Conservation (phyloP, 2,113 vertebrate species). For the Aplodontia rufa region DNA sequence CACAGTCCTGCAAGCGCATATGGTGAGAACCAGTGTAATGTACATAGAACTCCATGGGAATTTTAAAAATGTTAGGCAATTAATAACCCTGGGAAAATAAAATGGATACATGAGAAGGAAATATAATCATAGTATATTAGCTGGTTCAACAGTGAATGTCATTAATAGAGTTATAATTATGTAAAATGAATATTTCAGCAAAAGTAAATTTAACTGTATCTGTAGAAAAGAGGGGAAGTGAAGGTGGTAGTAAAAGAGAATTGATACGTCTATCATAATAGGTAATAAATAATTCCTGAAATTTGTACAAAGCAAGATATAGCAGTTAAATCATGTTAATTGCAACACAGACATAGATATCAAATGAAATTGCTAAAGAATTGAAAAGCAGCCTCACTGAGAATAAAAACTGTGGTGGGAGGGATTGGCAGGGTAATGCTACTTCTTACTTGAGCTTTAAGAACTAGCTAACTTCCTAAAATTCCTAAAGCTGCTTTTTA, state of each 20-base stretch:
- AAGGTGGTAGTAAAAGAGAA: not conserved
- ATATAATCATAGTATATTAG: not conserved
- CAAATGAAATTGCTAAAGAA: not conserved
- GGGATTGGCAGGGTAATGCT: not conserved
- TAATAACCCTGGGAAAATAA: slow-evolving; percentile 8
- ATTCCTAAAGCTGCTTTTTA: not conserved
- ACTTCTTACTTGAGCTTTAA: not conserved
- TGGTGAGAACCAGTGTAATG: not conserved
- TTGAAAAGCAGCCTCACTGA: not conserved
- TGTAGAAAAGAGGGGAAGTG: not conserved
- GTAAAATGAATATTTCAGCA: slow-evolving; percentile 2
- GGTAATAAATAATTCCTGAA: not conserved
- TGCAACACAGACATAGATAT: not conserved
- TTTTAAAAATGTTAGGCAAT: not conserved
- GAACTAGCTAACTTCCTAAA: not conserved
- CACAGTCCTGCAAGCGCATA: not conserved
- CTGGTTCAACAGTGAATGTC: not conserved
- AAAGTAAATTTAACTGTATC: not conserved
- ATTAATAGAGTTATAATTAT: not conserved
- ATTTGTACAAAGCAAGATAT: not conserved
- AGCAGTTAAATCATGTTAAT: not conserved
- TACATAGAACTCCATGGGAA: not conserved
- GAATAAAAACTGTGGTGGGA: not conserved
- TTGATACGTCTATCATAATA: not conserved
- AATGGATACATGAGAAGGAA: not conserved